Evolutionary conservation across 2,113 vertebrate species (phyloP).

Genomic region (Brevimyrus niger): DNA sequence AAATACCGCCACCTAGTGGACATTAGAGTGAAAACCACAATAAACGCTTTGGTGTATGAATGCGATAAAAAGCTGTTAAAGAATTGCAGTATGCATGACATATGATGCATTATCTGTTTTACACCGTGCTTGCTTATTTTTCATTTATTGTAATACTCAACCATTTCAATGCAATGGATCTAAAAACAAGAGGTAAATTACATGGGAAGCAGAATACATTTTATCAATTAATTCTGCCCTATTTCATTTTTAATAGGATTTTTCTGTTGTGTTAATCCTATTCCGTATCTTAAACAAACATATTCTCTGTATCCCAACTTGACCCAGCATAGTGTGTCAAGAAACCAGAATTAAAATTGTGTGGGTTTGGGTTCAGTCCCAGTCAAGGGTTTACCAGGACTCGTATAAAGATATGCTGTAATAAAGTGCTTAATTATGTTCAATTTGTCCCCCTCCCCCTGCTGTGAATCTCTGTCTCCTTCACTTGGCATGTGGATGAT

Average conservation of each 20-base stretch:
- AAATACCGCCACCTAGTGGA: conserved; percentile 15
- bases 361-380: conserved; percentile 10
- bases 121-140: not conserved
- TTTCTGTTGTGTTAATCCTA: not conserved
- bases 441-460: not conserved
- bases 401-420: not conserved
- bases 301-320: not conserved
- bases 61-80: too few species aligned
- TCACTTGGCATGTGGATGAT: not conserved
- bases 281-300: not conserved
- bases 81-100: not conserved
- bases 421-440: not conserved
- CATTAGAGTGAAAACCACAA: not conserved
- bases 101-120: not conserved
- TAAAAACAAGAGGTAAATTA: not conserved
- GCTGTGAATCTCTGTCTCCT: not conserved
- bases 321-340: not conserved
- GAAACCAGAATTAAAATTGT: conserved; percentile 4
- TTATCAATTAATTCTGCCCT: not conserved
- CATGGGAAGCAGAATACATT: not conserved
- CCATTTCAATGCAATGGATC: not conserved
- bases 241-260: not conserved
- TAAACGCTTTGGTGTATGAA: not conserved
- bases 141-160: not conserved
- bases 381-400: conserved; percentile 1